Evolutionary conservation across 1,140 invertebrate species (phyloP).

Genomic region (Trichonephila inaurata): DNA sequence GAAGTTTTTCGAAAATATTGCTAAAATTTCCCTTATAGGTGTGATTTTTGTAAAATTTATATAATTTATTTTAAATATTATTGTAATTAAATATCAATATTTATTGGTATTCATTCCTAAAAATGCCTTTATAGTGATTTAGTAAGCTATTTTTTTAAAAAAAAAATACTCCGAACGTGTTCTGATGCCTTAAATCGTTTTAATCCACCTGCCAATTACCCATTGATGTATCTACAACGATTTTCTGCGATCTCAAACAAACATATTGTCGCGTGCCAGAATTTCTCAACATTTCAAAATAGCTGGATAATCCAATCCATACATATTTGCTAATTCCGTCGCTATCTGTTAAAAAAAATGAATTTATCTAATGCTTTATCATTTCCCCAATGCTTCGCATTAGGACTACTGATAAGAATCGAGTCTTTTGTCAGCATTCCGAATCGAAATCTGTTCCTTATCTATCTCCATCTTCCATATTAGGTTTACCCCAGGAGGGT

Average conservation of each 20-base stretch:
- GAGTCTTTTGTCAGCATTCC: constrained; percentile 26
- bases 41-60: too few relatives aligned
- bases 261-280: background rate
- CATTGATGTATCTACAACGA: background rate
- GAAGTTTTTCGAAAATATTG: too few relatives aligned
- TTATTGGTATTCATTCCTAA: too few relatives aligned
- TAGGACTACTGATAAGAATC: background rate
- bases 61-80: too few relatives aligned
- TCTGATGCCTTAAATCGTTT: background rate
- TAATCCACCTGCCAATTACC: background rate
- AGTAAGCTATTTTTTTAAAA: too few relatives aligned
- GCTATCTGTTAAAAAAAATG: background rate
- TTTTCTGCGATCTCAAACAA: background rate
- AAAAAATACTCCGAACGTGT: too few relatives aligned
- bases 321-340: background rate
- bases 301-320: background rate
- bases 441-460: constrained; percentile 20
- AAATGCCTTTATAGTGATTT: too few relatives aligned
- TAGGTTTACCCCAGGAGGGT: constrained; percentile 29
- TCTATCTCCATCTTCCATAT: constrained; percentile 39
- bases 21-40: too few relatives aligned
- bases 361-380: background rate
- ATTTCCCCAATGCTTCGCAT: background rate
- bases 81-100: too few relatives aligned
- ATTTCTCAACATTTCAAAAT: constrained; percentile 5